Base-by-base conservation (phyloP, 2,797 vertebrate species). In the Telmatherina bonti region DNA sequence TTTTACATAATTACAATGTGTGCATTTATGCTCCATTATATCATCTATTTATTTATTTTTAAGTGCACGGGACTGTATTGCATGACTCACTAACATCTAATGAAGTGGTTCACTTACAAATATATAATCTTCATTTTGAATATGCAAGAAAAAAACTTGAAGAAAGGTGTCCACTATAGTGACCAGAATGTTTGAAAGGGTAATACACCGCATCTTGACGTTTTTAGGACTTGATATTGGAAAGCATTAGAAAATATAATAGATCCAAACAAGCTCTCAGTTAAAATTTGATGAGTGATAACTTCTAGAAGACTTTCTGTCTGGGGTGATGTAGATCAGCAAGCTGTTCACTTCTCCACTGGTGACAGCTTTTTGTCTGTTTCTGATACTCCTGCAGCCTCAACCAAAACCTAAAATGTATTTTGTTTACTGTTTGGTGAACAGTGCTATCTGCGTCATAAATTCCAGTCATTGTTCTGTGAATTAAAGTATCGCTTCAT, bases 311-410 rank as follows among this genome's bases (percentile, higher is more conserved):
- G 71, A 64, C 69, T 60, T 71, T 81, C 74, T 73, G 67, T 81
- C 73, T 71, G 63, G 22, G 68, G 73, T 66, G 85, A 89, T 90
- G 71, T 58, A 29, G 85, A 85, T 85, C 78, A 70, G 60, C 66
- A 56, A 64, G 51, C 18, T 24, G 26, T 53, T 87, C 67, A 70
- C 74, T 82, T 78, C 70, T 82, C 47, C 33, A 47, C 45, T 36
- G 72, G 54, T 70, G 72, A 58, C n/a, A 63, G 74, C 65, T 65
- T 86, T n/a, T 88, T 80, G 87, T 88, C 83, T 82, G 20, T 67
- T 77, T 72, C 77, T 87, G 64, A 45, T 61, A 36, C 36, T 0
- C 61, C 70, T 67, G 67, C 57, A 62, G 75, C 62, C 70, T 68
- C 35, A 76, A 56, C 33, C 53, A 41, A 79, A 79, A 78, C 72